Base-by-base conservation (phyloP, 2,113 vertebrate species). In the Siniperca knerii region DNA sequence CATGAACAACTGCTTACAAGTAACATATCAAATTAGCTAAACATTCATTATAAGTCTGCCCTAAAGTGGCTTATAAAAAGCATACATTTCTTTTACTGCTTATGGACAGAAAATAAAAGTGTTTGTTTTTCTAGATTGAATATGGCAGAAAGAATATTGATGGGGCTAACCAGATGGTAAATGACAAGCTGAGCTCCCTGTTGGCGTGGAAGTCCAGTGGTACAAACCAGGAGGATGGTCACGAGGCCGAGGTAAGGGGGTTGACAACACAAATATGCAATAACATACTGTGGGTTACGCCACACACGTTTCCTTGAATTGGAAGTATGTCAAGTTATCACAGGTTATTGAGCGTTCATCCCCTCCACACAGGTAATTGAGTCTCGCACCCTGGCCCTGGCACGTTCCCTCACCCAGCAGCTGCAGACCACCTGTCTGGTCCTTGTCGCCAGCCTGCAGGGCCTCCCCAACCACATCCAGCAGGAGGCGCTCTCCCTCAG, bases 371-470 rank as follows among this genome's bases (percentile, higher is more conserved):
- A 99, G 97, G 91, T 92, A 9, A 96, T 98, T 0, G 98, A 99
- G 86, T 97, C 97, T 16, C 96, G 91, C 75, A 98, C 97, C 68
- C 91, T 99, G 72, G 88, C 93, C 62, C 94, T 98, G 70, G 97
- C 97, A 8, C 94, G 77, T 6, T 96, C 91, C 89, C 95, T 99
- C 92, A 97, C 96, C 23, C 96, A 97, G 84, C 97, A 97, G 94
- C 97, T 99, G 50, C 98, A 98, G 94, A 97, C 97, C 58, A 97
- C 97, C 4, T 98, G 97, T 88, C 87, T 96, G 76, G 96, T 94
- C 8, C 90, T 99, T 6, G 91, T 97, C 65, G 95, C 96, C 35
- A 93, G 91, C 58, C 78, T 98, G 81, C 97, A 98, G 48, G 97
- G 97, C 0, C 91, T 99, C 65, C 98, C 98, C 16, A 95, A 96